Conservation (phyloP, 1,140 invertebrate genomes). For the Procambarus virginalis region DNA sequence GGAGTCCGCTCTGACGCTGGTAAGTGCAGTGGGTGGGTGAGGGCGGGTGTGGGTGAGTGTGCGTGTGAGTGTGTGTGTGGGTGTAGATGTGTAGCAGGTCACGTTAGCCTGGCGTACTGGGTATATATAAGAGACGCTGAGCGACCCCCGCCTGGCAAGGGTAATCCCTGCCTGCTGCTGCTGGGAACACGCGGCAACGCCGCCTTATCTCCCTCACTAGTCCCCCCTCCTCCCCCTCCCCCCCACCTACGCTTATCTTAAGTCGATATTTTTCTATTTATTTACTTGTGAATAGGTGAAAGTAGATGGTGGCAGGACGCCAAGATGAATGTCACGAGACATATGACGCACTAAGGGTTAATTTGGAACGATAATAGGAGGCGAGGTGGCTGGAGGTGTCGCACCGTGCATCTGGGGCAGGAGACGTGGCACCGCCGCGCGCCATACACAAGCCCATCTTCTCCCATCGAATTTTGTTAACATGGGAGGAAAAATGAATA, state of each 20-base stretch:
- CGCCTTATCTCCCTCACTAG: conserved; percentile 3
- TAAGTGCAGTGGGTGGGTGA: not conserved
- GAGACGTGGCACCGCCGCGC: conserved; percentile 23
- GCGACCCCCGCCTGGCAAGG: conserved; percentile 44
- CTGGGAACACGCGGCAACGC: conserved; percentile 28
- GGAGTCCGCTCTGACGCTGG: not conserved
- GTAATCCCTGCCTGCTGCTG: conserved; percentile 29
- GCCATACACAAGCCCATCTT: conserved; percentile 46
- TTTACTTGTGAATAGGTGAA: too few relatives aligned
- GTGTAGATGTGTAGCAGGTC: not conserved
- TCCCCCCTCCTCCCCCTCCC: too few relatives aligned
- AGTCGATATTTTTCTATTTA: too few relatives aligned
- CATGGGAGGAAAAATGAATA: not conserved
- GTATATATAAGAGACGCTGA: conserved; percentile 21
- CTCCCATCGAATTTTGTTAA: conserved; percentile 22
- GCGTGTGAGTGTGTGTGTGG: not conserved
- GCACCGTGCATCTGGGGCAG: not conserved
- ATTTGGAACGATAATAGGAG: too few relatives aligned
- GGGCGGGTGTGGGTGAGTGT: too few relatives aligned
- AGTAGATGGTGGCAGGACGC: too few relatives aligned
- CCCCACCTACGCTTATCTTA: too few relatives aligned
- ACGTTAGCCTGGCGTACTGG: conserved; percentile 28
- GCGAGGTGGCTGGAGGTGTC: too few relatives aligned
- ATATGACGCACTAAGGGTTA: too few relatives aligned
- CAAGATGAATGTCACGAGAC: too few relatives aligned